phyloP scores from a whole-genome alignment of 1,140 invertebrate species.

The Drosophila simulans region DNA sequence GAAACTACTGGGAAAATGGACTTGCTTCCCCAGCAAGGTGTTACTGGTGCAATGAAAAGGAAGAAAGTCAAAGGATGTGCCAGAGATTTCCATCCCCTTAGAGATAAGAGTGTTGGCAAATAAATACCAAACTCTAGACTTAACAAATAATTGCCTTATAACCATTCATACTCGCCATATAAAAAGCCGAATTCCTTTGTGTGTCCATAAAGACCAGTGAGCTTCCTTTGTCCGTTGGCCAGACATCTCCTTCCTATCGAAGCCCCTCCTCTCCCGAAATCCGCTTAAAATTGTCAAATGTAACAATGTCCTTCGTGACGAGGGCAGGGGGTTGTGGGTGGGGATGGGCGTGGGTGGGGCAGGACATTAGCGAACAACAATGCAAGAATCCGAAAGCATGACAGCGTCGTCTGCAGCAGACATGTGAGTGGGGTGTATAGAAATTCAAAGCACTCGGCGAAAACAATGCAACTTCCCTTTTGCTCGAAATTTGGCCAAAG shows the following conservation, averaged over 20 bases:
- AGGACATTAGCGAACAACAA: conserved; percentile 66
- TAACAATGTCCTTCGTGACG: conserved; percentile 35
- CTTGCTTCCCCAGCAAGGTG: not conserved
- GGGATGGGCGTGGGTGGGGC: not conserved
- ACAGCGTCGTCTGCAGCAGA: conserved; percentile 51
- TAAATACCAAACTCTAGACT: too few species aligned
- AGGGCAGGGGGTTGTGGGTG: not conserved
- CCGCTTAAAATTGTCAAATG: conserved; percentile 58
- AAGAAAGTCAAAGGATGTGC: not conserved
- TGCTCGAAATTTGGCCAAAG: conserved; percentile 24
- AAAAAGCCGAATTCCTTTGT: too few species aligned
- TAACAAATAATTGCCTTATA: too few species aligned
- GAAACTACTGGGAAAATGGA: too few species aligned
- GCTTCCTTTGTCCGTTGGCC: not conserved
- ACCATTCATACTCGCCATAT: too few species aligned
- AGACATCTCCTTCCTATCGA: not conserved
- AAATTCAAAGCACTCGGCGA: conserved; percentile 31
- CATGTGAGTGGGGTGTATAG: conserved; percentile 7
- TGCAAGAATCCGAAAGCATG: conserved; percentile 35
- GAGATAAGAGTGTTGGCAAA: not conserved
- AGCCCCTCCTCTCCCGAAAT: conserved; percentile 27
- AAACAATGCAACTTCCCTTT: conserved; percentile 58
- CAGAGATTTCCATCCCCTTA: not conserved
- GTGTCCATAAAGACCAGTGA: not conserved
- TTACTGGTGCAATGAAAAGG: not conserved